Evolutionary conservation across 1,140 invertebrate genomes (phyloP), one percentile per base, ranked within the genome.

Genomic region (Tetramorium simillimum): DNA sequence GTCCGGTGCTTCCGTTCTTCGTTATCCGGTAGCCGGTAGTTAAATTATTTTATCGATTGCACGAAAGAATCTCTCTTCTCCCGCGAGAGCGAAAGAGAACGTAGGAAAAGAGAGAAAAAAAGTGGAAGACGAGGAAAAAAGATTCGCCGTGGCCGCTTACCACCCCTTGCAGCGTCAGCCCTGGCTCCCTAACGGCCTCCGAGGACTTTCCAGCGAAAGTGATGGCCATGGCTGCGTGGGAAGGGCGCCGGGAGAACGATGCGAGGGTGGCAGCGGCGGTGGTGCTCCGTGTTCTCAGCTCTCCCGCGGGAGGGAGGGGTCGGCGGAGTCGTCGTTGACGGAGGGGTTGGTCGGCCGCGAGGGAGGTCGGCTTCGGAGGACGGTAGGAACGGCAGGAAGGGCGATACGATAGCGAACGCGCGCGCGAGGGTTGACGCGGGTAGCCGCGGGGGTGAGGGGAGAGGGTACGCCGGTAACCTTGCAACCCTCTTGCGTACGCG

Each of bases 101-200:
- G 37, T 18, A 21, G 18, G 49, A 21, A 56, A 62, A 28, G 9
- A 28, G 7, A 28, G 4, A 51, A 51, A 67, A 40, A 37, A 40
- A 33, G 33, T 70, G 69, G 85, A 49, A 72, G 28, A 28, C 28
- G 72, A 51, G 10, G 70, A 76, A 75, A 80, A 81, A 90, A 91
- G 85, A 69, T 86, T 76, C 37, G 58, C 65, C 58, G 75, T 86
- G 90, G 92, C 90, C 91, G 93, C 92, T 93, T 94, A 46, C 92
- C 94, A 89, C 91, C 91, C 88, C 92, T 92, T 95, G 95, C 89
- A 91, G 86, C 91, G 91, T 92, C 95, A 95, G 91, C 92, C 92
- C 93, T 90, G 90, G 87, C 85, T 58, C 84, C 89, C 62, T 84
- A 86, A 73, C 89, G 65, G 72, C 76, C 86, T 70, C 86, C 28